Base-by-base conservation (phyloP, 1,140 invertebrate genomes). In the Planococcus citri region DNA sequence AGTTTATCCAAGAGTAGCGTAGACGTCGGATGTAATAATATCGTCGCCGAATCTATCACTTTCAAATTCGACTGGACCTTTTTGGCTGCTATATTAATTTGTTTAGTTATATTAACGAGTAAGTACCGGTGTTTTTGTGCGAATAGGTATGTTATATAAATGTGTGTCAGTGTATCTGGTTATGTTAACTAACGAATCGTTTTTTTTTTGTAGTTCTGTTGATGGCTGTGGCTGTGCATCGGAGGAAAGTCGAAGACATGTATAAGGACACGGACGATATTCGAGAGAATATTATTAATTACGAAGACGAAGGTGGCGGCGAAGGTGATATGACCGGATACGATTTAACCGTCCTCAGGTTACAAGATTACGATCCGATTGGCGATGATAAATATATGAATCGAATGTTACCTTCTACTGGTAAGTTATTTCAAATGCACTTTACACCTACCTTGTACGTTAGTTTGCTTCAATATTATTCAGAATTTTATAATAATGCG, bases 291-390 rank as follows among this genome's bases (percentile, higher is more conserved):
- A 97, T 98, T 72, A 96, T 97, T 72, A 92, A 92, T 75, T 97
- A 98, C 76, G 92, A 96, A 78, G 95, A 97, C 75, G 95, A 98
- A 80, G 95, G 95, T 38, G 94, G 92, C 75, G 94, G 94, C 73
- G 94, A 97, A 79, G 91, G 92, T 17, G 95, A 98, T 76, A 83
- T 84, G 78, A 91, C 93, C 1, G 91, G 90, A 6, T 98, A 94
- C 77, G 95, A 98, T 77, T 83, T 98, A 21, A 92, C 89, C 73
- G 91, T 95, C n/a, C 81, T 98, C 1, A 81, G 90, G 70, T 80
- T 82, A 68, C 84, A 86, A 78, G 84, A 86, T 73, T 82, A 17
- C 78, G 82, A 24, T 74, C 74, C 60, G 72, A 75, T 60, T 77
- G 78, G 20, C 20, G 60, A 27, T 38, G 60, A 27, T 21, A 38